Percentiles rank a stretch among this genome's conserved stretches.
Evolutionary conservation across 2,888 invertebrate species (phyloP).

Genomic region (Globia sparganii): DNA sequence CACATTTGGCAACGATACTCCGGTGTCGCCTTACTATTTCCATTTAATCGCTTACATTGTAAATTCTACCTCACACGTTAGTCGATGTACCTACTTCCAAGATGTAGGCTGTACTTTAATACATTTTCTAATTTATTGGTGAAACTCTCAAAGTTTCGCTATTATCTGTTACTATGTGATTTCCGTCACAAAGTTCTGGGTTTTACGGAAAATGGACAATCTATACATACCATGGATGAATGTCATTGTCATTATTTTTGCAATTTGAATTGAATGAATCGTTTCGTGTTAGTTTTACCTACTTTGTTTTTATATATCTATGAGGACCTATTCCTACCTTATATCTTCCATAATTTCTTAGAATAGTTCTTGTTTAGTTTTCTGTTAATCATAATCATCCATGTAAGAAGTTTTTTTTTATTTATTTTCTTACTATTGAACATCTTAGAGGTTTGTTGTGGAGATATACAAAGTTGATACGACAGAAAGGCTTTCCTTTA

Average conservation of each 20-base stretch:
- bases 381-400: neutral
- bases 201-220: too few species aligned
- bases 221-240: neutral
- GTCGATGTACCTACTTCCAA: slow-evolving; percentile 9
- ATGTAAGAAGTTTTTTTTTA: neutral
- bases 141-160: neutral
- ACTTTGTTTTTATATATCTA: neutral
- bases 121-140: slow-evolving; percentile 18
- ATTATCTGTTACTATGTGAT: neutral
- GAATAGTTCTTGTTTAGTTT: neutral
- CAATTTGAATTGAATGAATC: neutral
- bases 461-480: too few species aligned
- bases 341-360: neutral
- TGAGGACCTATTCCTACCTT: neutral
- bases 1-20: slow-evolving; percentile 63
- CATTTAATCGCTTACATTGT: slow-evolving; percentile 57
- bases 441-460: neutral
- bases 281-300: neutral
- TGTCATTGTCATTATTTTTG: neutral
- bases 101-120: neutral
- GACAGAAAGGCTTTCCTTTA: too few species aligned
- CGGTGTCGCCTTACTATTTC: slow-evolving; percentile 59
- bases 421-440: neutral
- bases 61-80: slow-evolving; percentile 55
- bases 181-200: neutral